A percentile compares a stretch with the other conserved stretches of the same genome.
Evolutionary conservation across 2,113 vertebrate genomes (phyloP).

Genomic region (Phoxinus phoxinus): DNA sequence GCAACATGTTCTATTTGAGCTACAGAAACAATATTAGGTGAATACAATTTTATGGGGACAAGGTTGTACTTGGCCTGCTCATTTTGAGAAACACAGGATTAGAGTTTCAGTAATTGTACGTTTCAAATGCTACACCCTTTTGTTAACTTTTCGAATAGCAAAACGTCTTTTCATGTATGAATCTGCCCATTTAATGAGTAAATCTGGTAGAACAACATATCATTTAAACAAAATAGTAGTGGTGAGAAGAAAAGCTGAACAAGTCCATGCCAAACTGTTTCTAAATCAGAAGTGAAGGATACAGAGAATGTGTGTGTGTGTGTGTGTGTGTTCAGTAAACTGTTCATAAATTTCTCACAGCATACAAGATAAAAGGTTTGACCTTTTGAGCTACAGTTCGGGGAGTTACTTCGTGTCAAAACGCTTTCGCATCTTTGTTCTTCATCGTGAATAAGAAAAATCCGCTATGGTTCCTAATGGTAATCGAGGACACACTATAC

Average conservation of each 20-base stretch:
- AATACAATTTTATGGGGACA: background rate
- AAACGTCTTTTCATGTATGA: background rate
- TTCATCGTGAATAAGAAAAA: constrained; percentile 18
- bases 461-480: constrained; percentile 8
- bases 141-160: background rate
- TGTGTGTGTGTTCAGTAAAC: background rate
- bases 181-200: constrained; percentile 2
- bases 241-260: background rate
- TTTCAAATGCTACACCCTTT: background rate
- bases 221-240: background rate
- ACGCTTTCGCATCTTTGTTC: constrained; percentile 6
- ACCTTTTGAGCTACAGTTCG: constrained; percentile 13
- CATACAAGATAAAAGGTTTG: constrained; percentile 19
- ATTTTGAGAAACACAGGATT: background rate
- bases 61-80: background rate
- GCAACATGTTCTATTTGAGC: background rate
- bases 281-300: background rate
- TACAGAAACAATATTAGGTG: background rate
- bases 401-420: background rate
- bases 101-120: background rate
- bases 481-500: background rate
- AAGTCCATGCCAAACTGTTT: background rate
- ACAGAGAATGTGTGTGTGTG: background rate
- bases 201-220: constrained; percentile 7
- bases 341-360: background rate